Evolutionary conservation across 2,797 vertebrate species (phyloP).

Genomic region (Sebastiscus tertius): DNA sequence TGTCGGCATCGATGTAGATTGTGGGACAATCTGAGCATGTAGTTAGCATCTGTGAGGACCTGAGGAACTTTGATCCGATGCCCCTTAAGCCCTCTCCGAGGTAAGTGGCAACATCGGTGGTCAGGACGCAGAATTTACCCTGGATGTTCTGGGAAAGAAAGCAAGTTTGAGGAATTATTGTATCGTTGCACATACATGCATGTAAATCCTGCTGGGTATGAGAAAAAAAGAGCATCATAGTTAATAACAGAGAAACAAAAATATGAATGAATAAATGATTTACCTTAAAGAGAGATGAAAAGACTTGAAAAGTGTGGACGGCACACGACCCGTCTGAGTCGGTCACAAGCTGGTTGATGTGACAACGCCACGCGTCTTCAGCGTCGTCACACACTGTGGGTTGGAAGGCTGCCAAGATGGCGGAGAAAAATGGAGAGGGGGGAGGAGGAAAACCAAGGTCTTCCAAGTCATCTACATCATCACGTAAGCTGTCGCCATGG

Average conservation of each 20-base stretch:
- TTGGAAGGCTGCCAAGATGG: conserved; percentile 97
- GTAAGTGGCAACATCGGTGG: conserved; percentile 93
- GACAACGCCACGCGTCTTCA: conserved; percentile 96
- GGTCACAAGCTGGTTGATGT: conserved; percentile 94
- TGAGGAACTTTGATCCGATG: conserved; percentile 96
- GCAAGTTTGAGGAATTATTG: background rate
- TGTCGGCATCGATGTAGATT: conserved; percentile 96
- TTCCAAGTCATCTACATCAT: conserved; percentile 87
- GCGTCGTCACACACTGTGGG: conserved; percentile 93
- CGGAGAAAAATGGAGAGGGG: conserved; percentile 97
- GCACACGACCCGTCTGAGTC: conserved; percentile 96
- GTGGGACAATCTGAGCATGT: conserved; percentile 97
- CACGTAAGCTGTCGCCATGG: conserved; percentile 85
- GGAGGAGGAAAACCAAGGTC: conserved; percentile 90
- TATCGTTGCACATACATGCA: background rate
- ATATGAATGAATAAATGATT: background rate
- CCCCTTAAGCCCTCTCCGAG: conserved; percentile 95
- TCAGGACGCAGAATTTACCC: conserved; percentile 96
- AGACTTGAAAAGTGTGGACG: conserved; percentile 98
- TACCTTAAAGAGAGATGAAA: conserved; percentile 97
- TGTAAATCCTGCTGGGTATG: background rate
- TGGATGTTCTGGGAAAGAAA: conserved; percentile 90
- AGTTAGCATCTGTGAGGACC: conserved; percentile 96
- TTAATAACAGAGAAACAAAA: background rate
- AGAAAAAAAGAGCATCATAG: background rate